Evolutionary conservation across 2,888 invertebrate genomes (phyloP).

Genomic region (Teleogryllus oceanicus): DNA sequence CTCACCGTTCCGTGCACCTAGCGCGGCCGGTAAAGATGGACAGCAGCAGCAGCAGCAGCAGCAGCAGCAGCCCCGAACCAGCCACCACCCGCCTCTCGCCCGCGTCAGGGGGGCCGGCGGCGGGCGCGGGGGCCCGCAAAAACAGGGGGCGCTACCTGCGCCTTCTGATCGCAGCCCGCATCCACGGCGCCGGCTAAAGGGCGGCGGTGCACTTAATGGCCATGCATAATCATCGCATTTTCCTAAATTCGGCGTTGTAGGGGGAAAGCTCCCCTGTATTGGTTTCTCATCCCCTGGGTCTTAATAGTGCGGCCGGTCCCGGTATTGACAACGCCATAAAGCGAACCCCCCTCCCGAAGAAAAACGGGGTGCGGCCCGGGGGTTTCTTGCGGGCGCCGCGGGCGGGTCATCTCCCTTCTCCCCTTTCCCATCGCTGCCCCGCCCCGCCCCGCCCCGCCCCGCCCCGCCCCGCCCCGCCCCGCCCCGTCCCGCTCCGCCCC

Average conservation of each 20-base stretch:
- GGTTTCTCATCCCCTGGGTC: background rate
- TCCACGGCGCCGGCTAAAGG: background rate
- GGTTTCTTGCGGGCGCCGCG: background rate
- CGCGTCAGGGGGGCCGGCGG: background rate
- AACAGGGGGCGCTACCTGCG: background rate
- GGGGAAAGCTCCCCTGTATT: background rate
- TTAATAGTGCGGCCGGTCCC: background rate
- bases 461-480: background rate
- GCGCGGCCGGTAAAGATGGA: no score
- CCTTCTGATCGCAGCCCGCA: background rate
- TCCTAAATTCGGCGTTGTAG: background rate
- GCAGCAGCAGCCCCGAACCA: no score
- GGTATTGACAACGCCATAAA: slow-evolving; percentile 18
- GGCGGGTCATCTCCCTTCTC: background rate
- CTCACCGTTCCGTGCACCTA: no score
- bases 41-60: no score
- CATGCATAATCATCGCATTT: slow-evolving; percentile 18
- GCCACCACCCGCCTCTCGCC: no score
- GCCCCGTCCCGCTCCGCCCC: background rate
- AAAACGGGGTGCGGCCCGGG: background rate
- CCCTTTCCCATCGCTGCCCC: background rate
- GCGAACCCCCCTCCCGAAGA: background rate
- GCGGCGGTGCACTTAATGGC: slow-evolving; percentile 3
- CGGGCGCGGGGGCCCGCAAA: background rate
- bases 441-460: background rate